phyloP scores from a whole-genome alignment of 2,113 vertebrate genomes.

The Maylandia zebra region DNA sequence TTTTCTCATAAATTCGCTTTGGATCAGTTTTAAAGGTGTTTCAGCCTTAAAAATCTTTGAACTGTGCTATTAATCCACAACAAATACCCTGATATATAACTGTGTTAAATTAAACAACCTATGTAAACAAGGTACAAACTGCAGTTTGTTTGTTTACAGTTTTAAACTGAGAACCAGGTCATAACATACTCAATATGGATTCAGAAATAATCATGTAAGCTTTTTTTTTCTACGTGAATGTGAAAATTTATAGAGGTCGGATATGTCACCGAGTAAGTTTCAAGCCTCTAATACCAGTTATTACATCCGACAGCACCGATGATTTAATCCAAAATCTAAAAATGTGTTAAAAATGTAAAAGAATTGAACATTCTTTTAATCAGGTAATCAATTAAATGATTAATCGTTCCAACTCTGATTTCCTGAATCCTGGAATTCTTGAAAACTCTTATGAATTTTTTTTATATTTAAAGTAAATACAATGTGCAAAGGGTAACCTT shows the following conservation, averaged over 20 bases:
- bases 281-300: neutral
- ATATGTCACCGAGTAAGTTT: neutral
- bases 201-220: neutral
- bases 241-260: neutral
- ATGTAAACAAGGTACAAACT: neutral
- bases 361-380: neutral
- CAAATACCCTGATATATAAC: neutral
- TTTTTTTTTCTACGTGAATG: neutral
- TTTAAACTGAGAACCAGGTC: neutral
- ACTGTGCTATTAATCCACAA: neutral
- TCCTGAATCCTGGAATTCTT: neutral
- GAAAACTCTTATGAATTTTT: neutral
- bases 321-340: neutral
- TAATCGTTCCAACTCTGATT: neutral
- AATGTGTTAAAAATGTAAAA: neutral
- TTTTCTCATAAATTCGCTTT: neutral
- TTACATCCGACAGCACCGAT: neutral
- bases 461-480: neutral
- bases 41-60: neutral
- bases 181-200: neutral
- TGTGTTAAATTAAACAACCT: neutral
- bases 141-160: neutral
- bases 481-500: neutral
- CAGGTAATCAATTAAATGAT: neutral
- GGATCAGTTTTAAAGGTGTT: neutral